Evolutionary conservation across 2,888 invertebrate genomes (phyloP), one percentile per base, ranked within the genome.

Genomic region (Drosophila vallismaia): DNA sequence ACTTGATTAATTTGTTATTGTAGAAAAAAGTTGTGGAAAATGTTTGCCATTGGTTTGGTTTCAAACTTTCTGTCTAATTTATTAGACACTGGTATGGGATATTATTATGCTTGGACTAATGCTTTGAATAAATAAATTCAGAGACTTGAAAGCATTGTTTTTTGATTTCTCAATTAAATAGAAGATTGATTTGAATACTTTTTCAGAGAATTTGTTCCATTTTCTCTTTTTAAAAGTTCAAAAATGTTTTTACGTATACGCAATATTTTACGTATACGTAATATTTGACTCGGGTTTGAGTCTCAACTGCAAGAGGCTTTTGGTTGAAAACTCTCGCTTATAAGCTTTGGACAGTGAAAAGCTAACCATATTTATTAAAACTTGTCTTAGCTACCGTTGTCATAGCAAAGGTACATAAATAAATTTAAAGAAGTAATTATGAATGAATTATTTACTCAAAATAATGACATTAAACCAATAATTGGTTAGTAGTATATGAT

Each of bases 1-100:
- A 64, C 67, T 70, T 81, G 52, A 79, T 84, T 51, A 64, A 81
- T 81, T 44, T 59, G 19, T 62, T 48, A 75, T 72, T 50, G 50
- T 51, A 49, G 10, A 38, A 48, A 51, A 57, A 8, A 1, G n/a
- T 19, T 14, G 8, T 10, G 19, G 8, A 38, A 29, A 31, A 12
- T 12, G 36, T 45, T 29, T 7, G 38, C 29, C 28, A 28, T 6
- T 4, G 10, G 10, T 10, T 44, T 24, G 4, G 5, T 9, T 7
- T 40, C 4, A n/a, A n/a, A 33, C 4, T 0, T 33, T 36, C 1
- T 4, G 10, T 36, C 4, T n/a, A n/a, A 36, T 36, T 36, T n/a
- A 36, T 36, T n/a, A 2, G n/a, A 36, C 36, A n/a, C 6, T n/a
- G 6, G 3, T 33, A 33, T 33, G 31, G 31, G 3, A 33, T 29